Percentiles rank a stretch among this genome's conserved stretches.
These are phyloP conservation scores for Nomada fucata DNA, from an alignment of 2,888 invertebrate genomes.

Conservation along the genomic window DNA sequence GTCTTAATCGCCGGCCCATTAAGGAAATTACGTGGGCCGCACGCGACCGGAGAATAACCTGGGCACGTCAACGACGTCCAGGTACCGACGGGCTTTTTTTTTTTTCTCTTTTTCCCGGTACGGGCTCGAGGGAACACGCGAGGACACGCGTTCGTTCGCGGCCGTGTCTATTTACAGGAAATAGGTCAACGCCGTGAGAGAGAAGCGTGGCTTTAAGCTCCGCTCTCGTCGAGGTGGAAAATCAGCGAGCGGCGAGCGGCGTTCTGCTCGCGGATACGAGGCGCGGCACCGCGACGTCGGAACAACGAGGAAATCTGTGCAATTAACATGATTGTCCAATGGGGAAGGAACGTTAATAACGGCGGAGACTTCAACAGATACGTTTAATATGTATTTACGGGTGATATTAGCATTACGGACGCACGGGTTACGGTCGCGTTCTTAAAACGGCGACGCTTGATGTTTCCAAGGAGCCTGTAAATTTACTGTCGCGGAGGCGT, in stretches of 20 bases:
- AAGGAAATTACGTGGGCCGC: constrained; percentile 52
- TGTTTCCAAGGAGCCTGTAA: constrained; percentile 63
- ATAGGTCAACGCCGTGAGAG: constrained; percentile 47
- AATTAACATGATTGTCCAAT: constrained; percentile 38
- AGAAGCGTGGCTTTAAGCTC: neutral
- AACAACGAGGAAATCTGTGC: constrained; percentile 21
- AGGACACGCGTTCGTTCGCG: constrained; percentile 35
- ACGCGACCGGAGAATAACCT: constrained; percentile 21
- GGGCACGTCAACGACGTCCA: neutral
- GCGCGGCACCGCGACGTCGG: neutral
- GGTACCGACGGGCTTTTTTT: neutral
- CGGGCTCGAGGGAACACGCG: constrained; percentile 27
- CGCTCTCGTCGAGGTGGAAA: constrained; percentile 7
- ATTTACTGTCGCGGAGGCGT: constrained; percentile 66
- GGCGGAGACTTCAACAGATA: constrained; percentile 24
- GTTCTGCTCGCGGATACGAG: neutral
- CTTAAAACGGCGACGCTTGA: constrained; percentile 59
- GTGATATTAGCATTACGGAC: constrained; percentile 48
- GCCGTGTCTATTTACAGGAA: constrained; percentile 57
- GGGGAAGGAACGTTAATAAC: constrained; percentile 28
- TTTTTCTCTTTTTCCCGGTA: neutral
- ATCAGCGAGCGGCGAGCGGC: constrained; percentile 5
- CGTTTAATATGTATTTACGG: constrained; percentile 50
- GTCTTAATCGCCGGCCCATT: constrained; percentile 59
- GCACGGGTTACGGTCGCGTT: constrained; percentile 37